Percentiles rank a stretch among this genome's conserved stretches.
phyloP scores from a whole-genome alignment of 2,113 vertebrate genomes.

The Calonectris borealis region DNA sequence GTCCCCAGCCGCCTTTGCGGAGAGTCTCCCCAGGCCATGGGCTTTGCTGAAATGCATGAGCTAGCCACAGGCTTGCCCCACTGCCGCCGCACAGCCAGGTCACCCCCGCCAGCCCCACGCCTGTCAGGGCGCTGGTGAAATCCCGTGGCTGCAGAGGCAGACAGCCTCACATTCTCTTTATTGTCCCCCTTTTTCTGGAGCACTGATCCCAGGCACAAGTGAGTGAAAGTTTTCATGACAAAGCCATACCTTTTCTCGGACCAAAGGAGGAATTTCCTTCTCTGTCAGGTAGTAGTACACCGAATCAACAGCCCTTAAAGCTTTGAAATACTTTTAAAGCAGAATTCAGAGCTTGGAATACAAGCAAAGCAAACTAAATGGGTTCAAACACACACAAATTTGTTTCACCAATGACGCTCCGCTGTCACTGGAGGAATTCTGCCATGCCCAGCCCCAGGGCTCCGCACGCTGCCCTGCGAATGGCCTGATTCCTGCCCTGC shows the following conservation, averaged over 20 bases:
- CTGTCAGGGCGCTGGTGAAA: not conserved
- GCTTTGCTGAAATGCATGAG: not conserved
- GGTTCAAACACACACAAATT: not conserved
- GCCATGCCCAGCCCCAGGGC: not conserved
- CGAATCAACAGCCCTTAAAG: not conserved
- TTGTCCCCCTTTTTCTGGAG: not conserved
- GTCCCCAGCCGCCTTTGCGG: not conserved
- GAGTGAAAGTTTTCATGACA: not conserved
- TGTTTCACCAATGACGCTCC: not conserved
- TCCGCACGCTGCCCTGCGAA: not conserved
- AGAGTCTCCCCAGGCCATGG: not conserved
- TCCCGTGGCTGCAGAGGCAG: not conserved
- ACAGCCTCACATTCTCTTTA: not conserved
- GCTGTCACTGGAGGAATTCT: not conserved
- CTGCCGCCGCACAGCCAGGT: fast-evolving
- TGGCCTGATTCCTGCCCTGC: not conserved
- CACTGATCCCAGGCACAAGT: not conserved
- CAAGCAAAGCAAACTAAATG: not conserved
- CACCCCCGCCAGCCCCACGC: fast-evolving
- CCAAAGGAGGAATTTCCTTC: not conserved
- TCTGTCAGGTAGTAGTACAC: not conserved
- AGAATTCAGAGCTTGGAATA: not conserved
- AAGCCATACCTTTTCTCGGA: not conserved
- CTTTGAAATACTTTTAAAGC: not conserved
- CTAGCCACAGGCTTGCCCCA: not conserved